A percentile compares a stretch with the other conserved stretches of the same genome.
Conservation (phyloP, 2,113 vertebrate species). For the Odontophorus gujanensis region DNA sequence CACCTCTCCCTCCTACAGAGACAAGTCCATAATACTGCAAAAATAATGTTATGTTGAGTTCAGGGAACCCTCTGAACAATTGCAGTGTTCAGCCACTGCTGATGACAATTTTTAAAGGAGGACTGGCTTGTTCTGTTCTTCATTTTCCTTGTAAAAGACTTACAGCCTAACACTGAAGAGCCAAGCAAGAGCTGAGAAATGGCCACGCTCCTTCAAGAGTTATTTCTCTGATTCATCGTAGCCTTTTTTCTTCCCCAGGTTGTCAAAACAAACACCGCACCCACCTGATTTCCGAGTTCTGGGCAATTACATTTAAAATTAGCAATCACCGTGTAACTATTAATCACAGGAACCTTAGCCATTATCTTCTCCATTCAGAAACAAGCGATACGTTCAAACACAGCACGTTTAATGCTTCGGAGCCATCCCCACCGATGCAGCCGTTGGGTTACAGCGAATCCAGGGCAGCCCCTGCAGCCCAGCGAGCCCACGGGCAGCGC, state of each 20-base stretch:
- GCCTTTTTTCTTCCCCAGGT: conserved; percentile 18
- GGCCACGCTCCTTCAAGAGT: conserved; percentile 27
- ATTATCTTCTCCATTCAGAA: conserved; percentile 5
- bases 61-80: not conserved
- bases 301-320: conserved; percentile 32
- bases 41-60: conserved; percentile 23
- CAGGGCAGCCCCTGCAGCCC: not conserved
- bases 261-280: conserved; percentile 77
- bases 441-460: not conserved
- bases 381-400: not conserved
- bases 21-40: not conserved
- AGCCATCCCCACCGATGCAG: not conserved
- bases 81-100: not conserved
- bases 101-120: not conserved
- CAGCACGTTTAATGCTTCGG: not conserved
- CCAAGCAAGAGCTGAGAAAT: not conserved
- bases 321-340: not conserved
- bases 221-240: conserved; percentile 50
- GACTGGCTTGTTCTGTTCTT: not conserved
- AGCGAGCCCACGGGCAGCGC: too few species aligned
- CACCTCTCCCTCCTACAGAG: not conserved
- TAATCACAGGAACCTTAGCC: conserved; percentile 39
- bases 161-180: not conserved
- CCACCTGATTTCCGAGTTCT: conserved; percentile 68
- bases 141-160: not conserved